These are phyloP conservation scores for Cyprinodon tularosa DNA, from an alignment of 2,113 vertebrate species.

Conservation along the genomic window DNA sequence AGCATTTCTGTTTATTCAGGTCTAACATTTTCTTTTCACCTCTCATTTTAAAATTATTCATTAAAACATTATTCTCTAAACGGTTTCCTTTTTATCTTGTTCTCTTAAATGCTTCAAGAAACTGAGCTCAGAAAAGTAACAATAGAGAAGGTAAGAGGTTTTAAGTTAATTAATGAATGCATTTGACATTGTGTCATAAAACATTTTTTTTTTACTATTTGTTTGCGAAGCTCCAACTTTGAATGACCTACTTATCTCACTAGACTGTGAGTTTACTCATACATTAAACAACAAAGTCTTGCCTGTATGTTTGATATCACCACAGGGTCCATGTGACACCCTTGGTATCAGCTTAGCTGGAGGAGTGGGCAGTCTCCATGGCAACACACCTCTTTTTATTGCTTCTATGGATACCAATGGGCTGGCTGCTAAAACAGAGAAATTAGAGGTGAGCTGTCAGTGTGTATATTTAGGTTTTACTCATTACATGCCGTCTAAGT, in stretches of 20 bases:
- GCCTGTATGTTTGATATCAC: slow-evolving; percentile 11
- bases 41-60: too few relatives aligned
- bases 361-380: slow-evolving; percentile 89
- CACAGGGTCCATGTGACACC: slow-evolving; percentile 85
- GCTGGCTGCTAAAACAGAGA: slow-evolving; percentile 88
- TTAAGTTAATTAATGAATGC: background rate
- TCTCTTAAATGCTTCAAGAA: slow-evolving; percentile 43
- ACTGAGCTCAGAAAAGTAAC: slow-evolving; percentile 50
- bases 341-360: slow-evolving; percentile 89
- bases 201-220: background rate
- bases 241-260: background rate
- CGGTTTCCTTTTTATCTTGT: background rate
- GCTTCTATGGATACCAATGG: slow-evolving; percentile 90
- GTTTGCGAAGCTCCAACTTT: background rate
- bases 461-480: background rate
- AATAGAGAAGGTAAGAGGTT: slow-evolving; percentile 60
- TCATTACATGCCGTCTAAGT: background rate
- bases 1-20: slow-evolving; percentile 14
- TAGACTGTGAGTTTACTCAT: background rate
- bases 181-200: background rate
- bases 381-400: slow-evolving; percentile 90
- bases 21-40: background rate
- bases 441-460: slow-evolving; percentile 81
- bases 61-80: background rate
- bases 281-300: background rate